Evolutionary conservation across 2,113 vertebrate genomes (phyloP).

Genomic region (Nipponia nippon): DNA sequence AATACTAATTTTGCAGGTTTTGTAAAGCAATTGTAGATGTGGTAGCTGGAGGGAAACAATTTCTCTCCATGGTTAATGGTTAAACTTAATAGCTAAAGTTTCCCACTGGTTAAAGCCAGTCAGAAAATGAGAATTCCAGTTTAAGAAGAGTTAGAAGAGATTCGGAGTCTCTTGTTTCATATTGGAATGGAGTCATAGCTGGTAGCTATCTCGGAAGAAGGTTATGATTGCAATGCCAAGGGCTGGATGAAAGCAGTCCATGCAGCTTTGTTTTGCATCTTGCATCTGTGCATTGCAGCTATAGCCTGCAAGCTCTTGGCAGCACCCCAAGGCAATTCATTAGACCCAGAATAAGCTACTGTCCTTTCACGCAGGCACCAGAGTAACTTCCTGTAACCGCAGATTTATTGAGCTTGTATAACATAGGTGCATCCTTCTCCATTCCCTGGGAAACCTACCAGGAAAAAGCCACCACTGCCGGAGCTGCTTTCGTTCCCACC

Average conservation of each 20-base stretch:
- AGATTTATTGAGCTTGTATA: neutral
- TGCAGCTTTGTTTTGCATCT: conserved; percentile 20
- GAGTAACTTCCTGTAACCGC: conserved; percentile 34
- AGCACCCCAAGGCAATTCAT: conserved; percentile 32
- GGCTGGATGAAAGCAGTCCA: neutral
- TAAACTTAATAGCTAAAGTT: conserved; percentile 36
- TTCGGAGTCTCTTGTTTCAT: neutral
- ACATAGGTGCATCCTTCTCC: conserved; percentile 10
- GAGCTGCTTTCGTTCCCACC: neutral
- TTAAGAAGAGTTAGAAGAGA: neutral
- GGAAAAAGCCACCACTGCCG: neutral
- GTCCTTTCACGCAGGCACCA: neutral
- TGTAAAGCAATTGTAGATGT: conserved; percentile 33
- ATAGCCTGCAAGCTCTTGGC: conserved; percentile 24
- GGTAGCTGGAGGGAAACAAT: conserved; percentile 19
- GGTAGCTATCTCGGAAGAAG: neutral
- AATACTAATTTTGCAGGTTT: conserved; percentile 30
- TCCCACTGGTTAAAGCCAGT: neutral
- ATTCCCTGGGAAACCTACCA: neutral
- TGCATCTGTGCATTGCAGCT: conserved; percentile 34
- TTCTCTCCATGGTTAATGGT: neutral
- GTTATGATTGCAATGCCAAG: neutral
- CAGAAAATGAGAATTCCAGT: conserved; percentile 1
- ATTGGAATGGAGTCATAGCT: neutral
- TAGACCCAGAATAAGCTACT: conserved; percentile 39